Conservation (phyloP, 2,888 invertebrate species). For the Cephalotes varians region DNA sequence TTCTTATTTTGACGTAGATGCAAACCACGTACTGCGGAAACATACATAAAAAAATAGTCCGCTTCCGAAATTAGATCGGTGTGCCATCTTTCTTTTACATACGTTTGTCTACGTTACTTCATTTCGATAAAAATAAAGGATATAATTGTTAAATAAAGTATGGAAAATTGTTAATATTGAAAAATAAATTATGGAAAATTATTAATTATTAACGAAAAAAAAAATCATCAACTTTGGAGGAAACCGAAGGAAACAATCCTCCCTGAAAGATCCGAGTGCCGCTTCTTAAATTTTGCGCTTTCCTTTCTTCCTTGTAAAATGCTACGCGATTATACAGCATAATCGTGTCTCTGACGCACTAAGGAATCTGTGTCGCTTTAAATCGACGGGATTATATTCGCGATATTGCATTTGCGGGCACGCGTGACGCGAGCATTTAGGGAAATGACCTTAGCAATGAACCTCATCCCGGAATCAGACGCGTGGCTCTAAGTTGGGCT, state of each 20-base stretch:
- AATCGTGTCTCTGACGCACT: conserved; percentile 5
- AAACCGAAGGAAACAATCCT: not conserved
- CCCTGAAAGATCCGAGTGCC: not conserved
- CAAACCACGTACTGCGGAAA: not conserved
- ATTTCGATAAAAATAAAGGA: not conserved
- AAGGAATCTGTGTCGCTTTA: conserved; percentile 13
- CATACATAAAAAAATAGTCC: not conserved
- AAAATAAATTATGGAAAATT: not conserved
- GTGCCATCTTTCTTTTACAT: not conserved
- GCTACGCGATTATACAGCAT: not conserved
- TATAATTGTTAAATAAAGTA: not conserved
- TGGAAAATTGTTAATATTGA: not conserved
- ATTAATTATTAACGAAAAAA: not conserved
- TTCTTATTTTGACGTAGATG: not conserved
- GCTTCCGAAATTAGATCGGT: not conserved
- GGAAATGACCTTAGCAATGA: conserved; percentile 73
- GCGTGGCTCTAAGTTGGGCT: conserved; percentile 57
- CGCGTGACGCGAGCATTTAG: conserved; percentile 31
- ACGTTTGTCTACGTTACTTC: not conserved
- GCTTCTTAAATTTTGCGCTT: not conserved
- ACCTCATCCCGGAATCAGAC: conserved; percentile 57
- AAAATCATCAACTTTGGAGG: not conserved
- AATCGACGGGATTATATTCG: conserved; percentile 18
- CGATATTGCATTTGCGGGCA: conserved; percentile 3
- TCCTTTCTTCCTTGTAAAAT: not conserved